Base-by-base conservation (phyloP, 2,113 vertebrate genomes). In the Oceanodroma tethys region DNA sequence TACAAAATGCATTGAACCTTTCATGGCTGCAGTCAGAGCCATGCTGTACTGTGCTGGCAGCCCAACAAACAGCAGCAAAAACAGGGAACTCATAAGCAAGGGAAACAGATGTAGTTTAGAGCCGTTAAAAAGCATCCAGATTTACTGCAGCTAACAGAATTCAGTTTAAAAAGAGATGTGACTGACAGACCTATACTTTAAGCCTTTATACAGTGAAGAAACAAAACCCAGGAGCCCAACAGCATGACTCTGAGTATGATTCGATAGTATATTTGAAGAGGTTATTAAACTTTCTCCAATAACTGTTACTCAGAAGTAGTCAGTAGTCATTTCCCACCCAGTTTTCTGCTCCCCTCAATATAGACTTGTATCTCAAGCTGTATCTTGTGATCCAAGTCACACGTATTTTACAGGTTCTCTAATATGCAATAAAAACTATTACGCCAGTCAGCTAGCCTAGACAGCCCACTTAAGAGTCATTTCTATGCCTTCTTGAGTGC, bases 61-160 rank as follows among this genome's bases (percentile, higher is more conserved):
- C 60, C 48, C 80, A 76, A 76, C 25, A 74, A 78, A 74, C 55
- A 91, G 67, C 15, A 93, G 65, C 50, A 94, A 78, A 95, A 66
- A 0, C 43, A 56, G 34, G 11, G 8, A 36, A 81, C 43, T 55
- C 30, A 88, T 42, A 11, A 3, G 52, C 0, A 0, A 84, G 40
- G n/a, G n/a, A 86, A 78, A 93, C 23, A 62, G 86, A n/a, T 11
- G 25, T 18, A 67, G 13, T 19, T 95, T n/a, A 79, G 48, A 86
- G 72, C 13, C 1, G 2, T 72, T 63, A 91, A 60, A 11, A 79
- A 80, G 70, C 89, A 93, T 19, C 26, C 56, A 81, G 38, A 81
- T 56, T 84, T 40, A 60, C 43, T 48, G 30, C 3, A n/a, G n/a
- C 67, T 88, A 95, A 52, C 25, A 86, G 30, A 79, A 95, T 17